phyloP scores from a whole-genome alignment of 2,888 invertebrate species.

The Pimpla rufipes region DNA sequence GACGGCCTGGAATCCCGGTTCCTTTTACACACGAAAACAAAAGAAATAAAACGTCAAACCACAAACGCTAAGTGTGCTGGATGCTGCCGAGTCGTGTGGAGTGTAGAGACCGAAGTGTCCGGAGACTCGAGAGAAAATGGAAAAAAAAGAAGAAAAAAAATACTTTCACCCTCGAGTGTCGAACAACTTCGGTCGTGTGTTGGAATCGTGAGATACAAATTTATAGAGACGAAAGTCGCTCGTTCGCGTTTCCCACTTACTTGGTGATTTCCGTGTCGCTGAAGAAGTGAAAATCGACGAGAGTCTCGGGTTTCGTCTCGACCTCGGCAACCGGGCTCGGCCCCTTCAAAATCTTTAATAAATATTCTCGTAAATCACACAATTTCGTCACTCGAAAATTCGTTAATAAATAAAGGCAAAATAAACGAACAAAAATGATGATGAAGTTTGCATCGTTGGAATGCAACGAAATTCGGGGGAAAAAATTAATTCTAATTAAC shows the following conservation, averaged over 20 bases:
- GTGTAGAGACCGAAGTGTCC: neutral
- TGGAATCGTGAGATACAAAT: constrained; percentile 16
- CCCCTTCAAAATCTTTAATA: constrained; percentile 75
- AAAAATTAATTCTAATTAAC: too few species aligned
- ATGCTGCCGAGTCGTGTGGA: neutral
- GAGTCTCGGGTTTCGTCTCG: constrained; percentile 72
- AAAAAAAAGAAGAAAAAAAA: neutral
- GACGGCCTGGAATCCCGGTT: constrained; percentile 89
- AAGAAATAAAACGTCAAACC: constrained; percentile 49
- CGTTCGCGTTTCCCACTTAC: constrained; percentile 72
- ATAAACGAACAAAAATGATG: neutral
- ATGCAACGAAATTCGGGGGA: too few species aligned
- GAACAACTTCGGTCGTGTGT: neutral
- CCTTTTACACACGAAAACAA: constrained; percentile 72
- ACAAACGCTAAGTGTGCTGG: constrained; percentile 49
- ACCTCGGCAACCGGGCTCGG: constrained; percentile 77
- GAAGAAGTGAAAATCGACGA: constrained; percentile 92
- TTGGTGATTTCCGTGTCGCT: constrained; percentile 96
- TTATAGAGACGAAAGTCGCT: neutral
- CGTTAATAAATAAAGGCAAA: constrained; percentile 26
- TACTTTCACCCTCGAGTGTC: neutral
- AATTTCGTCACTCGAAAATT: neutral
- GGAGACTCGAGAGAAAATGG: neutral
- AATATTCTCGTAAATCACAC: constrained; percentile 54
- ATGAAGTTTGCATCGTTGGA: neutral